Base-by-base conservation (phyloP, 2,113 vertebrate species). In the Phasianus colchicus region DNA sequence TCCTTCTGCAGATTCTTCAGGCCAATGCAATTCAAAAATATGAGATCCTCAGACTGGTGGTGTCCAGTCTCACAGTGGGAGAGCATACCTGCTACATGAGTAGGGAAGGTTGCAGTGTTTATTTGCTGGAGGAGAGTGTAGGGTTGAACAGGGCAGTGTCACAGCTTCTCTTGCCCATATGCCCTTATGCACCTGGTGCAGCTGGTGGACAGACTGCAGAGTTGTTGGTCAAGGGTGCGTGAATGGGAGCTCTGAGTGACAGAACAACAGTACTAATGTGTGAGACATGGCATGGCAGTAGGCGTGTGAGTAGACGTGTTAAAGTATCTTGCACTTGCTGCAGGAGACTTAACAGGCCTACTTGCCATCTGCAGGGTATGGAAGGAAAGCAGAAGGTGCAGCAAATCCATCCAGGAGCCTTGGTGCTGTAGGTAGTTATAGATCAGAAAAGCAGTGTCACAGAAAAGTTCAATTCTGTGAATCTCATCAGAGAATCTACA, bases 41-140 rank as follows among this genome's bases (percentile, higher is more conserved):
- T 52, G 57, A 86, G 34, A 50, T 48, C 42, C 36, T 20, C 9
- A 5, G 1, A 1, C 64, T 73, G 36, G 7, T 3, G 19, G 14
- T 65, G 7, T 32, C 40, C 40, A 29, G 30, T 27, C 24, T n/a
- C 15, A 5, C 1, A 36, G 5, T 1, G 27, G 24, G 20, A 74
- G 15, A 58, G 8, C 7, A 2, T 4, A 38, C 34, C 34, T 79
- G 24, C 69, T 67, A 55, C 61, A 15, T 17, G 29, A 84, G 42
- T 21, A 73, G 73, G 43, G 42, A 63, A 69, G 7, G 11, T 4
- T 48, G 3, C 1, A 22, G 34, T 16, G 29, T 71, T 78, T 60
- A 54, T 8, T 30, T 77, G 13, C 38, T 1, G 0, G 12, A 29
- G 43, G 5, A 30, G 4, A 67, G 18, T 1, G 0, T 1, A n/a